phyloP scores from a whole-genome alignment of 2,113 vertebrate genomes.

The Paratilapia polleni region DNA sequence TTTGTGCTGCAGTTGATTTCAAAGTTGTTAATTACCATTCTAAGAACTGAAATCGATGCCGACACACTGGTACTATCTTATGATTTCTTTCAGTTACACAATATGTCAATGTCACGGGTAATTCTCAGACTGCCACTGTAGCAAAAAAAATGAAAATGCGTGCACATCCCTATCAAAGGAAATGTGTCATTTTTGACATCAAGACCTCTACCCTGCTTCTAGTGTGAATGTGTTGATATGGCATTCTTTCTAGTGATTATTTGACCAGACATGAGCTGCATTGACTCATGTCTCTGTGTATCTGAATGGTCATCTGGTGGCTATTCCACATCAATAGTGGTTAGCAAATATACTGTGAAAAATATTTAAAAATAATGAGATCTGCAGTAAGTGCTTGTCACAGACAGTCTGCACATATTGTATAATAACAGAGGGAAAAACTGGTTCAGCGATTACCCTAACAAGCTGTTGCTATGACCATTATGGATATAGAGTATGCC shows the following conservation, averaged over 20 bases:
- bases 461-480: constrained; percentile 54
- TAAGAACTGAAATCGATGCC: constrained; percentile 33
- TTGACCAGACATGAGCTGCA: constrained; percentile 5
- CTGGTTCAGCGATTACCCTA: constrained; percentile 16
- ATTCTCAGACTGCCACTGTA: constrained; percentile 3
- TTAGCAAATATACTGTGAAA: background rate
- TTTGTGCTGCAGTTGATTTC: constrained; percentile 36
- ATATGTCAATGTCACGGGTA: constrained; percentile 25
- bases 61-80: background rate
- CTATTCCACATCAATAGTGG: constrained; percentile 18
- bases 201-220: background rate
- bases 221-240: constrained; percentile 7
- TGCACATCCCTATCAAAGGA: background rate
- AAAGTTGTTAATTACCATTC: constrained; percentile 38
- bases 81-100: constrained; percentile 17
- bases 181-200: constrained; percentile 20
- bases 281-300: constrained; percentile 17
- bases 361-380: constrained; percentile 17
- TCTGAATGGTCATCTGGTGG: constrained; percentile 4
- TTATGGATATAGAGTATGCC: constrained; percentile 50
- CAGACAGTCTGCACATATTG: background rate
- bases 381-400: background rate
- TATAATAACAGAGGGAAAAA: constrained; percentile 15
- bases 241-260: constrained; percentile 24
- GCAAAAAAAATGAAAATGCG: background rate